Base-by-base conservation (phyloP, 2,797 vertebrate genomes). In the Takifugu rubripes region DNA sequence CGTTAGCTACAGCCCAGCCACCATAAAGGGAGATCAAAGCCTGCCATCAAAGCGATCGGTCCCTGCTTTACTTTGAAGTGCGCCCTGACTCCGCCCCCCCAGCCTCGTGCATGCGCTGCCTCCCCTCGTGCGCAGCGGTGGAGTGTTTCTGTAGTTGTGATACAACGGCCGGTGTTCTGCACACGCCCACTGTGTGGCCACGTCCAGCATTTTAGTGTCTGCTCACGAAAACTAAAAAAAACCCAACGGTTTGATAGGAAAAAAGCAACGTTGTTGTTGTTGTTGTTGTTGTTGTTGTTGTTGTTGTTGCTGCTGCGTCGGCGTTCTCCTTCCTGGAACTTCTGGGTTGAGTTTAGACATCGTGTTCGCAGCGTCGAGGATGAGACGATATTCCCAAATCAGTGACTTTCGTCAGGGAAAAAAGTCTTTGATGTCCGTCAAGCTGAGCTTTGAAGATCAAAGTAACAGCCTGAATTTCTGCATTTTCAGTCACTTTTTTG, bases 101-200 rank as follows among this genome's bases (percentile, higher is more conserved):
- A 68, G 57, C 77, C 86, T 90, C 91, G 88, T 94, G 94, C 94
- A 94, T 95, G 94, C 92, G 70, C 90, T 90, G 92, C 91, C 91
- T 92, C 91, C 84, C 91, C 91, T 92, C 92, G 91, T 69, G 87
- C 86, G 88, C 87, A 74, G 79, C 91, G 92, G 91, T 90, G 86
- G 92, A 93, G 88, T 91, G 91, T 88, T 94, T 94, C 92, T 93
- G 93, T 96, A 97, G 93, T 96, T 98, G 95, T 96, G 96, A 96
- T 96, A 96, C 95, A 96, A 96, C 94, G 90, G 72, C 92, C 93
- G 91, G 92, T 90, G 92, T 96, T 93, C 93, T 94, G 93, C 93
- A 94, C 94, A 94, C 93, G 93, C 90, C 93, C 94, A 94, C 93
- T 95, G 93, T 95, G 93, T 94, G 94, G 94, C 94, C 93, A 95